These are phyloP conservation scores for Astreopora myriophthalma DNA, from an alignment of 64 coral and sea anemone species.

Conservation along the genomic window DNA sequence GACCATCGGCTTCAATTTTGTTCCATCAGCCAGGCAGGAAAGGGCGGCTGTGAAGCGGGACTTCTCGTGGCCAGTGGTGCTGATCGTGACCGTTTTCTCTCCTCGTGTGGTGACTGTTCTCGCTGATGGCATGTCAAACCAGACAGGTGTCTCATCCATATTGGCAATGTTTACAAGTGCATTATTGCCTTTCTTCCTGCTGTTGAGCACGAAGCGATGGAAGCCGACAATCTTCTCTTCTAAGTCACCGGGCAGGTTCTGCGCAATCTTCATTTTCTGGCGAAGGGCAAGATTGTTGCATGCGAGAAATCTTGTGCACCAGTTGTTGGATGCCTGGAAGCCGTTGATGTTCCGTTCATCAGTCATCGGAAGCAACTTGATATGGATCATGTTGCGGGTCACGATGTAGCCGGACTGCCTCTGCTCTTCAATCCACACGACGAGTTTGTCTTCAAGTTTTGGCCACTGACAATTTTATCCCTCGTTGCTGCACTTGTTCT, in stretches of 20 bases:
- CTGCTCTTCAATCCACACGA: constrained; percentile 12
- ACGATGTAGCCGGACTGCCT: constrained; percentile 27
- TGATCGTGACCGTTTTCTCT: no score
- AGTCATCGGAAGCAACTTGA: not conserved
- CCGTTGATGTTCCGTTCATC: not conserved
- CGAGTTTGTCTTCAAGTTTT: not conserved
- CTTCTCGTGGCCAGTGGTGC: not conserved
- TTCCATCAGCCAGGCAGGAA: not conserved
- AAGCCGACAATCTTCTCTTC: constrained; percentile 17
- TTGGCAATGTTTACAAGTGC: constrained; percentile 22
- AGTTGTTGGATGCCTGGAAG: constrained; percentile 20
- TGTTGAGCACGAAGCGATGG: not conserved
- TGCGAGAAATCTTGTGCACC: constrained; percentile 14
- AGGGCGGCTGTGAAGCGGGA: not conserved
- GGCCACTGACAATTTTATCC: not conserved
- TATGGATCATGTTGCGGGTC: constrained; percentile 15
- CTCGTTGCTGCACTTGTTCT: constrained; percentile 16
- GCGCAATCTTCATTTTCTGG: constrained; percentile 25
- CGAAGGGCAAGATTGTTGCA: constrained; percentile 9
- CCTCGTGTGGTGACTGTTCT: no score
- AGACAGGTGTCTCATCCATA: not conserved
- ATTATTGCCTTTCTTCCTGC: not conserved
- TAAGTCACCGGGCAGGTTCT: constrained; percentile 19
- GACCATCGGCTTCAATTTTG: constrained; percentile 9
- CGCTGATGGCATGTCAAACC: no score